Percentiles rank a stretch among this genome's conserved stretches.
Conservation (phyloP, 1,140 invertebrate genomes). For the Microplitis mediator region DNA sequence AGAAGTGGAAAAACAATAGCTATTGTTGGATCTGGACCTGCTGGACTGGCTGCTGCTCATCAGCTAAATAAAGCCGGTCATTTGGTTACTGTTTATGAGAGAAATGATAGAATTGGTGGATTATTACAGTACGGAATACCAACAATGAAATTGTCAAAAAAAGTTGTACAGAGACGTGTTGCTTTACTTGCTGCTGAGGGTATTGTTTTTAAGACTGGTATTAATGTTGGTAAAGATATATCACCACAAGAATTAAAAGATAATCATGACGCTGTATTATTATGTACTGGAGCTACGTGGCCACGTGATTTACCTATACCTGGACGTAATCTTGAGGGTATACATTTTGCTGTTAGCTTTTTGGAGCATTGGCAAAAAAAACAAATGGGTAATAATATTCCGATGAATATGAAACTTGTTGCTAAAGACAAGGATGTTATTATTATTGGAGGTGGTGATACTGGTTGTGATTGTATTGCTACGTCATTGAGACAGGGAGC, state of each 20-base stretch:
- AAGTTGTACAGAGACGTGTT: conserved; percentile 88
- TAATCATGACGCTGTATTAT: conserved; percentile 84
- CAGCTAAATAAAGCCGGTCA: conserved; percentile 93
- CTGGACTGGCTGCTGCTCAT: conserved; percentile 95
- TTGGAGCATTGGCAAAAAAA: conserved; percentile 97
- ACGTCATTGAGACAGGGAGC: conserved; percentile 96
- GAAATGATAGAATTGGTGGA: conserved; percentile 94
- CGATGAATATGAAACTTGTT: conserved; percentile 64
- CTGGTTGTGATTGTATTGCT: conserved; percentile 99
- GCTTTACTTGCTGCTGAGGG: conserved; percentile 89
- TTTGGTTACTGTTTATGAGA: conserved; percentile 92
- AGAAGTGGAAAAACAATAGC: conserved; percentile 88
- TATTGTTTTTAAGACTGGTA: conserved; percentile 86
- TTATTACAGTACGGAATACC: conserved; percentile 97
- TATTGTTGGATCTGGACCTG: conserved; percentile 94
- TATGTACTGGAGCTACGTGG: conserved; percentile 95
- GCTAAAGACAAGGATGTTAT: conserved; percentile 96
- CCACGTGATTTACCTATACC: conserved; percentile 88
- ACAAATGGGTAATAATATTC: conserved; percentile 73
- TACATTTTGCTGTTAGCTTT: conserved; percentile 98
- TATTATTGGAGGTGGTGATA: conserved; percentile 98
- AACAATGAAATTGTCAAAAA: conserved; percentile 95
- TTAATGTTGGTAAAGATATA: conserved; percentile 92
- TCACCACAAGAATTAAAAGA: conserved; percentile 74
- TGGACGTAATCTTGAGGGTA: conserved; percentile 86